phyloP scores from a whole-genome alignment of 2,888 invertebrate species.

The Drosophila neotestacea region DNA sequence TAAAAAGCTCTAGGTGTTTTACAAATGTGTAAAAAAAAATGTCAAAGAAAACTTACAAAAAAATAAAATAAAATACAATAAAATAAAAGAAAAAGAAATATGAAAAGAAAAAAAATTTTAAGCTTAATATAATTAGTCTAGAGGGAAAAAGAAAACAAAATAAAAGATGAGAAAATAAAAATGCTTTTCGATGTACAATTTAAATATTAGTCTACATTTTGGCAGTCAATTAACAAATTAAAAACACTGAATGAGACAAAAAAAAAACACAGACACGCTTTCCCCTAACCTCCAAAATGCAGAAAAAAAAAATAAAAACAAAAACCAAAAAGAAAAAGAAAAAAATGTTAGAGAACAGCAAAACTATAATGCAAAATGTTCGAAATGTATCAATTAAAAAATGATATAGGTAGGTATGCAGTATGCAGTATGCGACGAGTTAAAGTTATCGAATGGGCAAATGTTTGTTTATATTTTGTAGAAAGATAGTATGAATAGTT shows the following conservation, averaged over 20 bases:
- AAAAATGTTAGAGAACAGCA: neutral
- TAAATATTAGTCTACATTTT: conserved; percentile 61
- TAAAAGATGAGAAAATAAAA: conserved; percentile 9
- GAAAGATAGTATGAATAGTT: conserved; percentile 18
- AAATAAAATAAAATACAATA: conserved; percentile 3
- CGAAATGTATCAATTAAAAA: conserved; percentile 6
- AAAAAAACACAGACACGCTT: conserved; percentile 38
- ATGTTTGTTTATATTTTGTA: conserved; percentile 21
- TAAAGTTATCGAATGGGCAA: conserved; percentile 15
- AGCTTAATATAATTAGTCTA: conserved; percentile 62
- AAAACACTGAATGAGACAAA: neutral
- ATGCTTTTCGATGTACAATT: conserved; percentile 62
- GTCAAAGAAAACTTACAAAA: conserved; percentile 15
- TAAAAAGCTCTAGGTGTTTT: conserved; percentile 70
- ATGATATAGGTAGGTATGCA: conserved; percentile 16
- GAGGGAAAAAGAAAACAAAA: conserved; percentile 17
- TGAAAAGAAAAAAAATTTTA: conserved; percentile 45
- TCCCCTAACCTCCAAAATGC: conserved; percentile 32
- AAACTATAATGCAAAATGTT: neutral
- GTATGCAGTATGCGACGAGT: neutral
- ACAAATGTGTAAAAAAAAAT: conserved; percentile 59
- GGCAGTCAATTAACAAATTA: conserved; percentile 70
- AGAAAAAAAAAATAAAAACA: conserved; percentile 9
- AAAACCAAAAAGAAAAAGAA: neutral
- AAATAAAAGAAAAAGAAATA: conserved; percentile 10